Percentiles rank a stretch among this genome's conserved stretches.
Evolutionary conservation across 2,113 vertebrate genomes (phyloP).

Genomic region (Cinclus cinclus): DNA sequence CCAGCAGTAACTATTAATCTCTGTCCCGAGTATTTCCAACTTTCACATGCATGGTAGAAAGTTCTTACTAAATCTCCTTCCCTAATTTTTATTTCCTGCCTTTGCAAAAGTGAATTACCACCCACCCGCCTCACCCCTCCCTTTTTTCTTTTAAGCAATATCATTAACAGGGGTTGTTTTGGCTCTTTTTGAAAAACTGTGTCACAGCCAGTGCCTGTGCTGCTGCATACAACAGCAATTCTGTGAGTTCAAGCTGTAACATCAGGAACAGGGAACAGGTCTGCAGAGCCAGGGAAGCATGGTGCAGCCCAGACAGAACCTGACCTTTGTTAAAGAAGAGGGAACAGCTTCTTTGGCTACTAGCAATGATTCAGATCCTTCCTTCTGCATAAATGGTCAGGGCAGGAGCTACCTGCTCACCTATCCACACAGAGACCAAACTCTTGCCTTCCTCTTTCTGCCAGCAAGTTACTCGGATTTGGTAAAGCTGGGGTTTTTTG

Average conservation of each 20-base stretch:
- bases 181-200: neutral
- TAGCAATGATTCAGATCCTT: neutral
- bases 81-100: neutral
- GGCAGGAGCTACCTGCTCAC: neutral
- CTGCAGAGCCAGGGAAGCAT: neutral
- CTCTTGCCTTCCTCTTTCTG: neutral
- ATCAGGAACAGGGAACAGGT: neutral
- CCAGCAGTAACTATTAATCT: neutral
- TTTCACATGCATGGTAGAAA: neutral
- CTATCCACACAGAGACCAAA: neutral
- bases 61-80: neutral
- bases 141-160: neutral
- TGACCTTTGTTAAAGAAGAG: neutral
- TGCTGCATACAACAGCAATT: neutral
- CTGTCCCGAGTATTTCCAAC: neutral
- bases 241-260: neutral
- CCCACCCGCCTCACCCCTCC: too few relatives aligned
- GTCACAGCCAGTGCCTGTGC: rapidly evolving
- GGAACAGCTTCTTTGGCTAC: neutral
- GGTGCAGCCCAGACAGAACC: neutral
- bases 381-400: neutral
- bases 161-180: neutral
- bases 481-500: rapidly evolving
- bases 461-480: neutral
- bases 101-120: neutral